Evolutionary conservation across 2,113 vertebrate genomes (phyloP).

Genomic region (Brachypodius melanocephalos): DNA sequence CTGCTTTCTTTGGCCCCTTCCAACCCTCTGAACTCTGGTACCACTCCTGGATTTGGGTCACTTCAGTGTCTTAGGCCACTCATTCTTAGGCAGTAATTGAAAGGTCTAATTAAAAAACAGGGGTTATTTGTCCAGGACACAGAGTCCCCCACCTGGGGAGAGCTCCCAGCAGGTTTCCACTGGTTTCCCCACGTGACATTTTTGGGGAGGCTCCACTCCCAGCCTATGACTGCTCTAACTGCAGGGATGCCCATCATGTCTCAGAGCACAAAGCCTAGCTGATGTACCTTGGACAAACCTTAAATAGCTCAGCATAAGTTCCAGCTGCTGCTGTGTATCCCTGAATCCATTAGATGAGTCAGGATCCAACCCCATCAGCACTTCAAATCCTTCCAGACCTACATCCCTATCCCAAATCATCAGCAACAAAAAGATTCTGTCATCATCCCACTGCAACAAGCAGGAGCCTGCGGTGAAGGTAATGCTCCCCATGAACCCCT

Average conservation of each 20-base stretch:
- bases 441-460: not conserved
- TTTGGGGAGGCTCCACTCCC: not conserved
- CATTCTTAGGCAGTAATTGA: not conserved
- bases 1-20: not conserved
- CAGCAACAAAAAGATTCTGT: not conserved
- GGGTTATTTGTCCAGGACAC: not conserved
- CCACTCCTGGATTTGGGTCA: not conserved
- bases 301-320: slow-evolving; percentile 3
- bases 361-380: not conserved
- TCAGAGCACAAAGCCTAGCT: not conserved
- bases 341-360: not conserved
- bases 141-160: not conserved
- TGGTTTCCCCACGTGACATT: not conserved
- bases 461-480: slow-evolving; percentile 62
- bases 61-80: not conserved
- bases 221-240: not conserved
- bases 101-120: not conserved
- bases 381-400: not conserved
- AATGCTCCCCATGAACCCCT: not conserved
- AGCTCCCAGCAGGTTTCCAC: not conserved
- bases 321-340: not conserved
- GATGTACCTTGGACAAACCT: not conserved
- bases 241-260: not conserved
- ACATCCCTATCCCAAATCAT: not conserved
- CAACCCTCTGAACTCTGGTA: not conserved